These are phyloP conservation scores for Clarias fuscus DNA, from an alignment of 2,797 vertebrate genomes.

Conservation along the genomic window DNA sequence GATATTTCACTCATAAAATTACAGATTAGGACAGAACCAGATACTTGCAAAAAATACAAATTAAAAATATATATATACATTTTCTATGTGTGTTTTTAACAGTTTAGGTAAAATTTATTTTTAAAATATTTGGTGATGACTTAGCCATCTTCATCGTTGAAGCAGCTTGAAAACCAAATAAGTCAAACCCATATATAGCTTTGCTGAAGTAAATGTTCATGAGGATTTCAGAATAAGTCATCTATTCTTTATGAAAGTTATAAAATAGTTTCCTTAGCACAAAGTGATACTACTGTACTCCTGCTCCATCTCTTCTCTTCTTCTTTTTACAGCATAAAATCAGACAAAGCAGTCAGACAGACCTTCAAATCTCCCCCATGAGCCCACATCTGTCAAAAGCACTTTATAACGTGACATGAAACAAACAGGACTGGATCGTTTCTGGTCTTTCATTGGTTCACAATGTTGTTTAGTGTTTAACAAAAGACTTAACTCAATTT, in stretches of 20 bases:
- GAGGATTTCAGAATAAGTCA: not conserved
- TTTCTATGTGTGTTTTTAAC: not conserved
- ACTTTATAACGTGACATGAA: conserved; percentile 12
- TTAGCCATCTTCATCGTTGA: not conserved
- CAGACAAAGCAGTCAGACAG: conserved; percentile 22
- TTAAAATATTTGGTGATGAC: not conserved
- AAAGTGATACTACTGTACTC: not conserved
- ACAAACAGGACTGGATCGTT: not conserved
- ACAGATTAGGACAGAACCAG: not conserved
- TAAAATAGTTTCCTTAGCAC: not conserved
- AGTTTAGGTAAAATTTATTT: no score
- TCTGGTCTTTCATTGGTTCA: not conserved
- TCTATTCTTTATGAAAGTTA: not conserved
- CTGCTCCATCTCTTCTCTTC: not conserved
- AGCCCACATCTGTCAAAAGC: conserved; percentile 30
- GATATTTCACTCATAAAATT: not conserved
- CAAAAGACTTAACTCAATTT: not conserved
- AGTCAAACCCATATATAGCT: not conserved
- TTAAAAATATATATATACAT: not conserved
- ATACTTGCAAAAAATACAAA: not conserved
- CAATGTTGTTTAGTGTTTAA: not conserved
- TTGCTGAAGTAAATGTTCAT: not conserved
- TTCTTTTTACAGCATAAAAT: conserved; percentile 5
- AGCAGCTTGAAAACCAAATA: not conserved
- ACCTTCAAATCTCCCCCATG: conserved; percentile 13